phyloP scores from a whole-genome alignment of 2,888 invertebrate genomes.

The Drosophila planitibia region DNA sequence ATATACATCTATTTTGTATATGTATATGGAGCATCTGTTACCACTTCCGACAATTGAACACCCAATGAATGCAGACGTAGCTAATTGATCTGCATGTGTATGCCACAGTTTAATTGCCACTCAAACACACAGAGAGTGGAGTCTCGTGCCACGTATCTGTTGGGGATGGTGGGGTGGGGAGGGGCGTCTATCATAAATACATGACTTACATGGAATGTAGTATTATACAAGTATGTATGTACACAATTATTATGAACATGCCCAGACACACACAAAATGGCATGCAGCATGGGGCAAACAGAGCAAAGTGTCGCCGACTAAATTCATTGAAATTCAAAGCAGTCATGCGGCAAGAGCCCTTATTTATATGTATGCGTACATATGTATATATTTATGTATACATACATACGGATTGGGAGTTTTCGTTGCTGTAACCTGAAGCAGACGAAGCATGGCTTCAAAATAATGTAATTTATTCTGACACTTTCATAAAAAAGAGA shows the following conservation, averaged over 20 bases:
- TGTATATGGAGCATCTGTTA: constrained; percentile 30
- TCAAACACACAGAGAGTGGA: constrained; percentile 13
- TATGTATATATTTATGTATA: constrained; percentile 3
- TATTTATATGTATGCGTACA: constrained; percentile 7
- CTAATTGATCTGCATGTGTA: constrained; percentile 62
- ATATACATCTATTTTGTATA: too few species aligned
- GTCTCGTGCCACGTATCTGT: constrained; percentile 38
- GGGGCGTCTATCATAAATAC: constrained; percentile 27
- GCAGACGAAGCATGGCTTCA: constrained; percentile 42
- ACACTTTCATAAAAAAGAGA: constrained; percentile 76
- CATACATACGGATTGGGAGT: neutral
- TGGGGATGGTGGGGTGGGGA: constrained; percentile 27
- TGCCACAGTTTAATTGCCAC: constrained; percentile 71
- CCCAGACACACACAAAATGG: neutral
- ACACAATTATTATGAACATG: constrained; percentile 28
- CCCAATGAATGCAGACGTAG: constrained; percentile 62
- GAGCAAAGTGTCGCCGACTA: constrained; percentile 31
- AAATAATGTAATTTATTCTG: constrained; percentile 80
- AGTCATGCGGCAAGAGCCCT: constrained; percentile 29
- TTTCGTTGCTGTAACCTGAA: constrained; percentile 14
- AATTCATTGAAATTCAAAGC: constrained; percentile 60
- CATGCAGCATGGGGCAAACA: constrained; percentile 5
- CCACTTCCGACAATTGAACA: constrained; percentile 35
- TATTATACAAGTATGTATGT: neutral
- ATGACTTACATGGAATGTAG: neutral